phyloP scores from a whole-genome alignment of 92 coral and sea anemone species.

The Zoanthus gigantus region DNA sequence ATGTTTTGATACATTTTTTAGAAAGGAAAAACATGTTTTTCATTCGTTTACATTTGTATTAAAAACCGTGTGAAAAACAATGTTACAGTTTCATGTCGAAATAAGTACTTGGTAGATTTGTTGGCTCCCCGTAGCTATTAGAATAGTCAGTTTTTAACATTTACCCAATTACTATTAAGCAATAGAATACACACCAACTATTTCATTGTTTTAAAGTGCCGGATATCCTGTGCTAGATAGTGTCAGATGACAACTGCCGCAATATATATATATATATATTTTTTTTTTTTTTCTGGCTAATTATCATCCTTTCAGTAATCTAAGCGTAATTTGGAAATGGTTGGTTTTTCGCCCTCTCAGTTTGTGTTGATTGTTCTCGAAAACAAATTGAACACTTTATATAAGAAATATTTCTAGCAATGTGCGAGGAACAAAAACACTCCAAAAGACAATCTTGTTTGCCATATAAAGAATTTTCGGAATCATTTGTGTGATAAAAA shows the following conservation, averaged over 20 bases:
- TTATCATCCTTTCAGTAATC: conserved; percentile 3
- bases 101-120: conserved; percentile 26
- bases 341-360: background rate
- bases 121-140: conserved; percentile 33
- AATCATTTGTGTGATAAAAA: conserved; percentile 70
- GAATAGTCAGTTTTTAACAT: background rate
- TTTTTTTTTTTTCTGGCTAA: background rate
- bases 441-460: background rate
- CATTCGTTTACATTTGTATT: background rate
- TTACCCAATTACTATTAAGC: conserved; percentile 34
- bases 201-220: conserved; percentile 11
- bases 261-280: background rate
- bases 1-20: background rate
- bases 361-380: background rate
- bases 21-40: background rate
- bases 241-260: conserved; percentile 33
- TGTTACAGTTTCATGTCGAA: conserved; percentile 14
- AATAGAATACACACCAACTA: conserved; percentile 27
- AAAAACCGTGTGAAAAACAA: conserved; percentile 42
- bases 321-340: background rate
- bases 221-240: conserved; percentile 50
- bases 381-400: background rate
- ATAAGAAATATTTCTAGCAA: background rate
- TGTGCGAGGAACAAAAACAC: background rate
- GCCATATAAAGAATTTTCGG: conserved; percentile 51